phyloP scores from a whole-genome alignment of 2,888 invertebrate genomes.

The Phymatocera aterrima region DNA sequence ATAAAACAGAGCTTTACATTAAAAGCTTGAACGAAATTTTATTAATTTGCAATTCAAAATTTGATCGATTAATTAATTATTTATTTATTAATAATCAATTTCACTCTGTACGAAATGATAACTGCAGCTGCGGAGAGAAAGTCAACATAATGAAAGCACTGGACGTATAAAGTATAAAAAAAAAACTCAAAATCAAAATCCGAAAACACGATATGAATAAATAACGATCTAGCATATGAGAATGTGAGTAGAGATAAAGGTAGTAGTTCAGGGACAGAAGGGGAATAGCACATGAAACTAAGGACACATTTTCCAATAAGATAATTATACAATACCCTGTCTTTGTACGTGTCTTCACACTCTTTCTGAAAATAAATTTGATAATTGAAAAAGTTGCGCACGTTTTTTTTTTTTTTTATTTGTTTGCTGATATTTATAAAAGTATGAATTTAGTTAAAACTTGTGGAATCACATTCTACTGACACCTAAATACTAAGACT shows the following conservation, averaged over 20 bases:
- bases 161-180: conserved; percentile 47
- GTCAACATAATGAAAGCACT: conserved; percentile 65
- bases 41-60: not conserved
- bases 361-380: conserved; percentile 84
- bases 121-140: conserved; percentile 62
- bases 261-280: conserved; percentile 62
- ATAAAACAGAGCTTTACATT: conserved; percentile 35
- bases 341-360: conserved; percentile 90
- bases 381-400: conserved; percentile 39
- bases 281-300: conserved; percentile 74
- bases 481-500: no score
- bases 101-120: conserved; percentile 56
- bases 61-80: not conserved
- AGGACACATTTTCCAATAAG: conserved; percentile 74
- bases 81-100: conserved; percentile 40
- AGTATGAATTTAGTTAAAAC: not conserved
- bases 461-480: not conserved
- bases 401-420: not conserved
- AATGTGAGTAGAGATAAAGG: conserved; percentile 67
- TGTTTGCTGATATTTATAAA: not conserved
- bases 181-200: conserved; percentile 41
- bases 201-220: conserved; percentile 56
- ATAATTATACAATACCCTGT: conserved; percentile 83
- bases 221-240: conserved; percentile 66
- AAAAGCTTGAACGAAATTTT: conserved; percentile 28